phyloP scores from a whole-genome alignment of 2,888 invertebrate genomes.

The Oligia strigilis region DNA sequence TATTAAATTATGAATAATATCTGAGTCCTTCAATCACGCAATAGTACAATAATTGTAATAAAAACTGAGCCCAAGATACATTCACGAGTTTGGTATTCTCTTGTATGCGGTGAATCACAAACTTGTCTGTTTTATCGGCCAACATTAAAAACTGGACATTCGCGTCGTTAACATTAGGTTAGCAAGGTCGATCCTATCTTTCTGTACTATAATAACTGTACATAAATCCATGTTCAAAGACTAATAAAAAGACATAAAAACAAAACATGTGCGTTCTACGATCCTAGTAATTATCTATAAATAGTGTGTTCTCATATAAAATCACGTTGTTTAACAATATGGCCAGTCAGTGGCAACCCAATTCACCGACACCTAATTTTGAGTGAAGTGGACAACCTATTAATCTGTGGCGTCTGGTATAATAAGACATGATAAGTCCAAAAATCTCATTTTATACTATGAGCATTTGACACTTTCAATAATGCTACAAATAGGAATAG shows the following conservation, averaged over 20 bases:
- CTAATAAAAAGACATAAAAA: constrained; percentile 25
- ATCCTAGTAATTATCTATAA: constrained; percentile 37
- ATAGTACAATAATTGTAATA: neutral
- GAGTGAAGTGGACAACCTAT: neutral
- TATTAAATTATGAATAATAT: constrained; percentile 9
- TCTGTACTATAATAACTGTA: constrained; percentile 29
- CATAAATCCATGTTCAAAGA: constrained; percentile 15
- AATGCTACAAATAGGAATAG: neutral
- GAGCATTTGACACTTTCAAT: neutral
- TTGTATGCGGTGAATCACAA: constrained; percentile 4
- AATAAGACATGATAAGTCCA: neutral
- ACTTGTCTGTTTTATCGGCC: neutral
- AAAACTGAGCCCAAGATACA: neutral
- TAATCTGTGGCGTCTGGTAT: neutral
- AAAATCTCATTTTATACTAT: neutral
- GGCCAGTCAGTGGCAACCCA: constrained; percentile 4
- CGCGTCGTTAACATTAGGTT: neutral
- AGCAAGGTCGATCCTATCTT: constrained; percentile 1
- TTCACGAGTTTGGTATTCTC: neutral
- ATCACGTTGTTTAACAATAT: constrained; percentile 5
- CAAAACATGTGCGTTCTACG: constrained; percentile 49
- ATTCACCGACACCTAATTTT: constrained; percentile 23
- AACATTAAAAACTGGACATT: constrained; percentile 17
- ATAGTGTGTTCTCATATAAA: constrained; percentile 25
- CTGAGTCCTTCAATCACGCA: constrained; percentile 5